Base-by-base conservation (phyloP, 2,888 invertebrate species). In the Laothoe populi region DNA sequence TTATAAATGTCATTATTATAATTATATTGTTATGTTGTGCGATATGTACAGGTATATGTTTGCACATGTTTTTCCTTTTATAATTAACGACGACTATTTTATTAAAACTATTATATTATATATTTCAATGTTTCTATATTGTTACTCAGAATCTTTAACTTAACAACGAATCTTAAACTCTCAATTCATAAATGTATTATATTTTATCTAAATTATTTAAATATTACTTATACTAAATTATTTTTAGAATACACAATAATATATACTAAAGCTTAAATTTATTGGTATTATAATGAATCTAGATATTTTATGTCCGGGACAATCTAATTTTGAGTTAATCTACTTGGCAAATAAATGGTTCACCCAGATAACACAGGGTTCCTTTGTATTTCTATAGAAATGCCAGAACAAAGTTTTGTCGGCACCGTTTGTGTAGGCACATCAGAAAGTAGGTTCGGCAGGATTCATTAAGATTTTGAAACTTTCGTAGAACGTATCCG, bases 311-410 rank as follows among this genome's bases (percentile, higher is more conserved):
- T n/a, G n/a, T n/a, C n/a, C n/a, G n/a, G n/a, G n/a, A n/a, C n/a
- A 31, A 4, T 3, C 10, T 35, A 3, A 35, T 53, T 53, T 31
- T 35, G 19, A 35, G 19, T 16, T 31, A 35, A 53, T 53, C 35
- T 19, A 16, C 35, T 19, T 19, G 16, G 49, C n/a, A 19, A 53
- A 31, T 53, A 31, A 16, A 31, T 19, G 31, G 49, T 53, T 53
- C 31, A 10, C n/a, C 19, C 10, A 35, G 49, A 53, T 53, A 53
- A 35, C 7, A 46, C 38, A 58, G 35, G 19, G 13, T 24, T 26
- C 24, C 48, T 42, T 53, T 45, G 26, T 45, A n/a, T 45, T 23
- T 46, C 11, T 35, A 38, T 60, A 35, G 42, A 58, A 58, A 58
- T 58, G 23, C 38, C 21, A 38, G 24, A 60, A 60, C 40, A 23